Evolutionary conservation across 2,113 vertebrate species (phyloP), one percentile per base, ranked within the genome.

Genomic region (Lamprologus sp.): DNA sequence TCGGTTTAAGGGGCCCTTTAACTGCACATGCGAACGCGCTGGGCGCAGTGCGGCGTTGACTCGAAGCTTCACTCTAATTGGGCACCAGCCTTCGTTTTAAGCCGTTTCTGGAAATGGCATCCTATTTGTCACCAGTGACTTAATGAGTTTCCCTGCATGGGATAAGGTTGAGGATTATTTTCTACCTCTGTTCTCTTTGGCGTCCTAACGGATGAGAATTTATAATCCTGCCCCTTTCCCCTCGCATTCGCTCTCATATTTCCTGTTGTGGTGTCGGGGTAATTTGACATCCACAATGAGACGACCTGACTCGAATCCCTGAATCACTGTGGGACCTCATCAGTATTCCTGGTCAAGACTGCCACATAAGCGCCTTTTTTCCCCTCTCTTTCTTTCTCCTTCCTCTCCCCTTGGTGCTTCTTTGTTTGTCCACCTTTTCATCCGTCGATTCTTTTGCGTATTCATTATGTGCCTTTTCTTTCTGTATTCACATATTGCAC

Each of bases 201-300:
- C 54, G 37, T 90, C 87, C 89, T 88, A 82, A 90, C 84, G 80
- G 93, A 93, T 88, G 85, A 87, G 79, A 79, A 92, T 91, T 88
- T 83, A 90, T 92, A 93, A 91, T 93, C 91, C 90, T 55, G 84
- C 83, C 80, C 77, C 92, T 49, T 83, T 54, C 47, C 85, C 75
- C 83, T 82, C 70, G 3, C 84, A 10, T 10, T 89, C 56, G 28
- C 47, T 83, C 91, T 94, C 89, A 86, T 86, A 86, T 93, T 93
- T 94, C 90, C 92, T 87, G 90, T 90, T 79, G 90, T 84, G 89
- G 90, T 49, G 89, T 92, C 53, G 87, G 90, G 91, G 90, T 94
- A 93, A 94, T 95, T 93, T 95, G 94, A 92, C 92, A 90, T 91
- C 90, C 90, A 90, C 91, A 87, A 90, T 89, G 90, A 94, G 91